Base-by-base conservation (phyloP, 2,113 vertebrate species). In the Hemiprocne comata region DNA sequence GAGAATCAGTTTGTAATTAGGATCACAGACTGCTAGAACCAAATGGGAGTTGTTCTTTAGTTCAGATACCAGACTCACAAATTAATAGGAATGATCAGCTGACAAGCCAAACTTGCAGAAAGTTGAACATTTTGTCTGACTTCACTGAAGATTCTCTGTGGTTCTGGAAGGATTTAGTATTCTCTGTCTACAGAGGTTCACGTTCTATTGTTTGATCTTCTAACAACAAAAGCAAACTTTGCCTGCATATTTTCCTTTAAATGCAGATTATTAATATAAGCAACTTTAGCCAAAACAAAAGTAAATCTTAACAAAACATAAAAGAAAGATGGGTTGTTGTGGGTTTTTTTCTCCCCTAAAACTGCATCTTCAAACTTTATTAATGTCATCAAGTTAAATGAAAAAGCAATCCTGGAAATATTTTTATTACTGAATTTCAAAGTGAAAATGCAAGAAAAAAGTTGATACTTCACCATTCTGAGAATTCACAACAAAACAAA, bases 321-420 rank as follows among this genome's bases (percentile, higher is more conserved):
- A 64, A 58, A 50, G n/a, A 34, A 66, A 71, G 10, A 20, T 29
- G 23, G 9, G 7, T 11, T n/a, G n/a, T n/a, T n/a, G n/a, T n/a
- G n/a, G n/a, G n/a, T 17, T 23, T 14, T 57, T 42, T 33, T 13
- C 0, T 1, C 2, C 10, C 26, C 2, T 19, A 66, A 62, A 42
- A 6, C 5, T 50, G 13, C 11, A 46, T 51, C 62, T 54, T 71
- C n/a, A 78, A 50, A 28, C 6, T 19, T 61, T 14, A 51, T 71
- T 71, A 23, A 28, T 28, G 31, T 75, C 57, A 65, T 20, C 19
- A 62, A 75, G 10, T 33, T 66, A 83, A 92, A 58, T 26, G 3
- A 42, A 79, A 84, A 72, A 1, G 1, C 17, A 62, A n/a, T n/a
- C 14, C 28, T 71, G 17, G 29, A 82, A 82, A 44, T 20, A 31